Base-by-base conservation (phyloP, 2,888 invertebrate genomes). In the Drosophila neutralis region DNA sequence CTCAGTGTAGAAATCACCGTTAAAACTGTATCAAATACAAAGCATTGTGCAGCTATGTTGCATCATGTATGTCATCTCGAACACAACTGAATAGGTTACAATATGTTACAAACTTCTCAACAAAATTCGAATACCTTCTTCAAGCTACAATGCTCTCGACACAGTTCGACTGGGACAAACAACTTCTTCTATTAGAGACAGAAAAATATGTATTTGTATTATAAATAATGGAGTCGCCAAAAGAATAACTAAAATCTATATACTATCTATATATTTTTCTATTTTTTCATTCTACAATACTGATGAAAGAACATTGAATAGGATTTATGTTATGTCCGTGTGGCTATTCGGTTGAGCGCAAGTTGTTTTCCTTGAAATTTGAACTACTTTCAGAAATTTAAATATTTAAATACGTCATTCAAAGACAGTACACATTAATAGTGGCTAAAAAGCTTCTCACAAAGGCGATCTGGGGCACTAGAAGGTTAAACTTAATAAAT, bases 321-420 rank as follows among this genome's bases (percentile, higher is more conserved):
- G 0, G 18, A 15, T 15, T 15, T 7, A 21, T 21, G 13, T 4
- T 4, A 21, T 0, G 4, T 1, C 7, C 21, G 2, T 21, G 21
- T 21, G 2, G 42, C n/a, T 42, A 11, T 21, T 0, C 1, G 2
- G 6, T 6, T 6, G 11, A 42, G 11, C 6, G 6, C 11, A n/a
- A 42, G n/a, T 5, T 42, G 40, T n/a, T 40, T 13, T 6, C n/a
- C 6, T 42, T 42, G 21, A 21, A 42, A 7, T 42, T 21, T 21
- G 1, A 3, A 42, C 42, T 13, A 21, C 6, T 21, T 3, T 21
- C 11, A 13, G 13, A 45, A 21, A 2, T 45, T 13, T 6, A n/a
- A n/a, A n/a, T 2, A 21, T 13, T 21, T 42, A 42, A 21, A 3
- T 45, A 45, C 3, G 1, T 7, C 7, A 21, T 7, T 45, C 13